Base-by-base conservation (phyloP, 2,888 invertebrate genomes). In the Acleris cristana region DNA sequence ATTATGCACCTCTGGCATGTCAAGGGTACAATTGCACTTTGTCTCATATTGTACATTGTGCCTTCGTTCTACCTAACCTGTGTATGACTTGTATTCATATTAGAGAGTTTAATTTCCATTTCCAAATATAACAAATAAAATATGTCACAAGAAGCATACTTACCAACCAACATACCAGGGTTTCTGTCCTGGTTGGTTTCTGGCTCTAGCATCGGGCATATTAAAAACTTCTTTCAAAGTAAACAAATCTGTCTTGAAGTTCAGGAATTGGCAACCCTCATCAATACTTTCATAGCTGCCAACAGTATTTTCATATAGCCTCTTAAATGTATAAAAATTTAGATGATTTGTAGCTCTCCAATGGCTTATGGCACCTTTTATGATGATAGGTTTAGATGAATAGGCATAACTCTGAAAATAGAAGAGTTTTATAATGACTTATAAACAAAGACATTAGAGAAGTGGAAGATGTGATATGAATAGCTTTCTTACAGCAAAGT, bases 111-210 rank as follows among this genome's bases (percentile, higher is more conserved):
- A 40, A 34, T 34, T 14, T 12, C 14, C 4, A 14, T 40, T 4
- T 10, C 12, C 3, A 14, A 40, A 40, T 40, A 34, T 40, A 18
- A 48, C 7, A 18, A 16, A n/a, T 48, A n/a, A 18, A 7, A 18
- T 16, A 5, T 45, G 14, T n/a, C 14, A 16, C 16, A 16, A 45
- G 5, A 45, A 48, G 16, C 18, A 7, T 34, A 92, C 95, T 93
- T 90, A 96, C 97, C 98, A 98, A 74, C 98, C 98, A 55, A 98
- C 96, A 91, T 98, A 98, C 98, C 98, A 98, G 1, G 97, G 95
- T 64, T 94, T 89, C 76, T 95, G 93, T 2, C 95, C 94, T 16
- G 91, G 91, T 48, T 93, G 89, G 86, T 95, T 94, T 34, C 84
- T 88, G 6, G 95, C 95, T 79, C 96, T 94, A 61, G 93, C 93